Evolutionary conservation across 2,888 invertebrate species (phyloP).

Genomic region (Callyntrura sp.): DNA sequence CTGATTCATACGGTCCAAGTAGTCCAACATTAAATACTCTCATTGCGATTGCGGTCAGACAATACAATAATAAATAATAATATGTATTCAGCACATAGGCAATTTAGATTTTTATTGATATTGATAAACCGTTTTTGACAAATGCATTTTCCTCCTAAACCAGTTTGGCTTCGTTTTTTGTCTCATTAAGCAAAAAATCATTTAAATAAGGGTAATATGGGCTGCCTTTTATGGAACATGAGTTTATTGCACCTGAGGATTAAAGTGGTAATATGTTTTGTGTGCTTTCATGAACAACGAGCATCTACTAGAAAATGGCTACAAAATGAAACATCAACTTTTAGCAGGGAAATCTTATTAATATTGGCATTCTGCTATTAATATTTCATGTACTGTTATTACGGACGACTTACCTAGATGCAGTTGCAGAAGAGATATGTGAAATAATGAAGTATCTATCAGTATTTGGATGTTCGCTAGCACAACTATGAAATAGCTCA

Average conservation of each 20-base stretch:
- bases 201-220: neutral
- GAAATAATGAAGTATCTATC: no score
- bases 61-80: neutral
- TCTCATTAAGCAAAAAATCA: conserved; percentile 3
- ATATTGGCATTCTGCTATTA: neutral
- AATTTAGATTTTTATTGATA: conserved; percentile 58
- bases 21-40: no score
- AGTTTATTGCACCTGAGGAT: neutral
- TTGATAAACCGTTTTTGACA: conserved; percentile 62
- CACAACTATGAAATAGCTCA: no score
- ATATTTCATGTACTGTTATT: no score
- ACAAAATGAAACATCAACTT: neutral
- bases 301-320: neutral
- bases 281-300: neutral
- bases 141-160: conserved; percentile 21
- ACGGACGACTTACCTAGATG: no score
- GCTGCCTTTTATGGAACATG: neutral
- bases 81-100: conserved; percentile 2
- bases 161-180: neutral
- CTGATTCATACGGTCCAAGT: no score
- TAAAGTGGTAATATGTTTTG: neutral
- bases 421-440: no score
- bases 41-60: neutral
- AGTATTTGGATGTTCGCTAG: no score
- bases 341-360: neutral